Conservation (phyloP, 2,113 vertebrate genomes). For the Ochotona curzoniae region DNA sequence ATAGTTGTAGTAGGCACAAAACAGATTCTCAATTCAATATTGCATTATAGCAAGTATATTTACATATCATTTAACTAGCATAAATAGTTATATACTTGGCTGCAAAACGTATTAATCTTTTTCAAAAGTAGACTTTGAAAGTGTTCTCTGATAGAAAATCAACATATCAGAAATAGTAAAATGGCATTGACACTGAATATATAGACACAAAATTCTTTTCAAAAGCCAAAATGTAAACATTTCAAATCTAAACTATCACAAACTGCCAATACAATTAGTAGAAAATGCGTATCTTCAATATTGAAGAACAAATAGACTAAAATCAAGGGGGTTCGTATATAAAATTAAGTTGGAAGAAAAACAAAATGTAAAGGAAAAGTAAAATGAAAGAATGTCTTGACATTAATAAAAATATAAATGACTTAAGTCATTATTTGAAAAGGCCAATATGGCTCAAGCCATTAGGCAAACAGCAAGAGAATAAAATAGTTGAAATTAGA, state of each 20-base stretch:
- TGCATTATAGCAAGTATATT: neutral
- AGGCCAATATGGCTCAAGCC: neutral
- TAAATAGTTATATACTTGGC: neutral
- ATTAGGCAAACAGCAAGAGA: neutral
- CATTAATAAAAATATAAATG: neutral
- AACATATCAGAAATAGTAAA: neutral
- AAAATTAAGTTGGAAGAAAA: neutral
- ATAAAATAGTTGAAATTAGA: neutral
- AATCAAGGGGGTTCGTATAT: neutral
- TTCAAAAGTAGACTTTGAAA: constrained; percentile 7
- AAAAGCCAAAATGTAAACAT: constrained; percentile 23
- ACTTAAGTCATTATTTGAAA: neutral
- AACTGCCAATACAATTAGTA: neutral
- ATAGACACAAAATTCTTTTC: neutral
- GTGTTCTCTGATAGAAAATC: neutral
- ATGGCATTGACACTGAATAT: neutral
- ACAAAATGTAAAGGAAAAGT: neutral
- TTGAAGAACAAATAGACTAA: neutral
- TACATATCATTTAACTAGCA: neutral
- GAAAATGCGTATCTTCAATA: neutral
- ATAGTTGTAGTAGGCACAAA: neutral
- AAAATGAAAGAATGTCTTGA: neutral
- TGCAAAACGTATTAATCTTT: neutral
- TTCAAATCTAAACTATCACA: neutral
- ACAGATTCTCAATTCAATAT: neutral